Evolutionary conservation across 2,888 invertebrate genomes (phyloP).

Genomic region (Tipula unca): DNA sequence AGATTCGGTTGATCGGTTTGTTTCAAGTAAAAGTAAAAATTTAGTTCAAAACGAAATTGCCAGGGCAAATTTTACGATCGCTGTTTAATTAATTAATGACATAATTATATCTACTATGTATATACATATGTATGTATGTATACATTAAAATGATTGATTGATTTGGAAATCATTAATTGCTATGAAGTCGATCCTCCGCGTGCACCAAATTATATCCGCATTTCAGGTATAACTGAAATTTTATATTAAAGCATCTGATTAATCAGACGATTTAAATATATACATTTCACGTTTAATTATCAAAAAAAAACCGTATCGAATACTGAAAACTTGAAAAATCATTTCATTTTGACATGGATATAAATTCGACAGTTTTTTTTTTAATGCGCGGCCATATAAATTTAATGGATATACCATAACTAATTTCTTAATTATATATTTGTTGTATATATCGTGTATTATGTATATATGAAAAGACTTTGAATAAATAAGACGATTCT

Average conservation of each 20-base stretch:
- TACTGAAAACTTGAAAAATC: background rate
- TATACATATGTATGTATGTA: too few species aligned
- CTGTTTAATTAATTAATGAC: too few species aligned
- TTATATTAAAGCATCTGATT: background rate
- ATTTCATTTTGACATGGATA: background rate
- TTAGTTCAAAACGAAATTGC: too few species aligned
- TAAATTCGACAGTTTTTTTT: background rate
- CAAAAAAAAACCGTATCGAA: background rate
- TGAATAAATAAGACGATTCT: background rate
- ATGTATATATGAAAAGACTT: background rate
- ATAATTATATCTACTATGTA: too few species aligned
- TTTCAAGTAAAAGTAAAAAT: too few species aligned
- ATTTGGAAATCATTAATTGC: background rate
- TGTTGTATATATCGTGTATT: background rate
- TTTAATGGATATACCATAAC: background rate
- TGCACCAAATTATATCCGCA: background rate
- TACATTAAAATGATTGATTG: too few species aligned
- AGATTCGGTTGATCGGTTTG: too few species aligned
- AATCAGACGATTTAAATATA: background rate
- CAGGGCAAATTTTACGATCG: too few species aligned
- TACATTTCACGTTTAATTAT: background rate
- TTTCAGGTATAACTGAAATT: background rate
- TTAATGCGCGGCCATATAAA: background rate
- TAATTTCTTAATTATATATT: slow-evolving; percentile 8
- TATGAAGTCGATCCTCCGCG: background rate